Base-by-base conservation (phyloP, 2,888 invertebrate species). In the Lepidonotus clava region DNA sequence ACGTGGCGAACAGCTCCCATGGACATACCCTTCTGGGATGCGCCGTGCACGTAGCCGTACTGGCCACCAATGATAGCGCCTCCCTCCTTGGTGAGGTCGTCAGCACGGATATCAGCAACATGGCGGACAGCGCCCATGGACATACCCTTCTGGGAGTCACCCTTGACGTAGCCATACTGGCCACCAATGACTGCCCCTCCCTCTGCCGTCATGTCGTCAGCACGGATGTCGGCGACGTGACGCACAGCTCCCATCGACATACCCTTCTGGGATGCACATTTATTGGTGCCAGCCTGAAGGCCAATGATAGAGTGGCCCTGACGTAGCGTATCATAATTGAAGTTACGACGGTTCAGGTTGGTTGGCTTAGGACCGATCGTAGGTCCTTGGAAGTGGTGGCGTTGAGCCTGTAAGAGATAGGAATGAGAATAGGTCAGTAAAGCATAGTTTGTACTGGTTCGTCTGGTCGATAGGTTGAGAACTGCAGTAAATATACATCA, bases 311-410 rank as follows among this genome's bases (percentile, higher is more conserved):
- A 91, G 5, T 92, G 91, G 1, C 92, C 91, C 61, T 90, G 91
- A n/a, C 89, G 90, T 85, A 92, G 88, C 89, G 93, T 93, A 86
- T 92, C 93, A 32, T 90, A 90, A n/a, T 93, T 91, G 89, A 93
- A 94, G 41, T 92, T 88, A 38, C 92, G 90, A 53, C 87, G 85
- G 87, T 92, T 91, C 86, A 90, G 90, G 87, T 92, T 92, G 11
- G 92, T 89, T n/a, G 94, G 94, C 87, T 91, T 92, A 14, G 93
- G 90, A 8, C 94, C 94, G 84, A 92, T 92, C 11, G 91, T 91
- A 32, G 92, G 91, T 24, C 93, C 94, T 32, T 91, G 89, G 90
- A 93, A 93, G 14, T 90, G 89, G 88, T 92, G 88, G 67, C 93
- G 89, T 88, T 94, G 94, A 85, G 56, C 53, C 83, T 83, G 36